Evolutionary conservation across 1,140 invertebrate species (phyloP).

Genomic region (Agrypnia vestita): DNA sequence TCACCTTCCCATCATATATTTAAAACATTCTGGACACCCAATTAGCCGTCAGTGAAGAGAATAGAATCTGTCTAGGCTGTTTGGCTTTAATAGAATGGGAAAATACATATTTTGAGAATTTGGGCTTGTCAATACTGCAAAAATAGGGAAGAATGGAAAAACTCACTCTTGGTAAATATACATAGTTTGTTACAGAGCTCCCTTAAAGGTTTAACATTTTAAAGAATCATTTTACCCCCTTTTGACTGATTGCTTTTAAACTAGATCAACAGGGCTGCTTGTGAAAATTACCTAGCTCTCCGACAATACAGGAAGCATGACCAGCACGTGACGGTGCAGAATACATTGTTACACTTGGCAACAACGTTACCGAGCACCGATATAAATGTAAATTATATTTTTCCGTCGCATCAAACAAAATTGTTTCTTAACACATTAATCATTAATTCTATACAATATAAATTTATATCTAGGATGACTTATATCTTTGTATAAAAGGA

Average conservation of each 20-base stretch:
- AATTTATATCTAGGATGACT: constrained; percentile 44
- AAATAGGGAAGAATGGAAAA: too few species aligned
- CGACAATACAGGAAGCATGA: background rate
- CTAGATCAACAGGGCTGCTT: too few species aligned
- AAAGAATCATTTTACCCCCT: too few species aligned
- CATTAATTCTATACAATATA: constrained; percentile 43
- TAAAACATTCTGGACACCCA: background rate
- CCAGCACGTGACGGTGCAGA: constrained; percentile 35
- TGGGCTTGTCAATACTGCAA: too few species aligned
- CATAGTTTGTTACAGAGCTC: too few species aligned
- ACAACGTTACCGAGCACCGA: constrained; percentile 29
- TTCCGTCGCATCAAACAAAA: too few species aligned
- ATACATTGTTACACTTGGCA: constrained; percentile 1
- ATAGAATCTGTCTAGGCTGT: background rate
- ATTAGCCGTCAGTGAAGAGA: background rate
- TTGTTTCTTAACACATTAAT: background rate
- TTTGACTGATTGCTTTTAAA: too few species aligned
- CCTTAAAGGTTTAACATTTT: too few species aligned
- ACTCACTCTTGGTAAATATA: too few species aligned
- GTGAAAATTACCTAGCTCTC: too few species aligned
- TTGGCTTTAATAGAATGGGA: too few species aligned
- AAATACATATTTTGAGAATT: too few species aligned
- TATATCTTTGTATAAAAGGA: constrained; percentile 42
- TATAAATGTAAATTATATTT: background rate
- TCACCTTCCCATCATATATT: background rate